A percentile compares a stretch with the other conserved stretches of the same genome.
Conservation (phyloP, 2,113 vertebrate genomes). For the Columba livia region DNA sequence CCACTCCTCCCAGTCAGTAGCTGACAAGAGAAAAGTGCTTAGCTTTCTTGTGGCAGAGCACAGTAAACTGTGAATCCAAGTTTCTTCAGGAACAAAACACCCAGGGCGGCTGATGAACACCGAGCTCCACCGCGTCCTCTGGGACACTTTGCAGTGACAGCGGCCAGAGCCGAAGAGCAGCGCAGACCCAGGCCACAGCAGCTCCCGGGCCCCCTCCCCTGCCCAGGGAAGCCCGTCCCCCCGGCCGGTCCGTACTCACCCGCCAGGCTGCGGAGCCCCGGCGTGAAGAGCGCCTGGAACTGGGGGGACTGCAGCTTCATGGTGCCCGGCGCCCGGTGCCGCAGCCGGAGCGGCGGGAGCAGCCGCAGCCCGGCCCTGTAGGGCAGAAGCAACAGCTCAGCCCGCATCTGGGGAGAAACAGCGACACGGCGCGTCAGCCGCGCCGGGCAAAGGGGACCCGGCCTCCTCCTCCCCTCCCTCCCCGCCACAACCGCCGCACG, state of each 20-base stretch:
- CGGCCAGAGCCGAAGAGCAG: fast-evolving
- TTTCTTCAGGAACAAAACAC: background rate
- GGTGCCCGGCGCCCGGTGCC: constrained; percentile 46
- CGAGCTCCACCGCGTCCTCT: fast-evolving
- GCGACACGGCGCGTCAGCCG: background rate
- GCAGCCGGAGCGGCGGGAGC: background rate
- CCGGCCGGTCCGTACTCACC: constrained; percentile 68
- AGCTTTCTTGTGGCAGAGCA: fast-evolving
- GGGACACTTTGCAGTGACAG: fast-evolving
- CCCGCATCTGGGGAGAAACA: constrained; percentile 55
- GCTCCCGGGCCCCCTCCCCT: background rate
- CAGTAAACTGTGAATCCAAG: fast-evolving
- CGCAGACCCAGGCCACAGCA: background rate
- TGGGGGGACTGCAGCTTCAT: constrained; percentile 89
- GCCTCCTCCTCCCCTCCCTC: background rate
- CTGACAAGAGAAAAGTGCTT: fast-evolving
- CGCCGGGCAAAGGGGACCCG: background rate
- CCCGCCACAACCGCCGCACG: too few species aligned
- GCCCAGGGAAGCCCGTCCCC: background rate
- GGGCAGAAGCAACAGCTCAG: background rate
- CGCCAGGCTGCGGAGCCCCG: constrained; percentile 85
- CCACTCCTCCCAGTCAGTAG: too few species aligned
- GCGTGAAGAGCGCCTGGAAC: constrained; percentile 89
- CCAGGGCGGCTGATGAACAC: fast-evolving
- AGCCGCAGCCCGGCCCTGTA: background rate